phyloP scores from a whole-genome alignment of 2,797 vertebrate genomes.

The Neosilurus mollespiculum region DNA sequence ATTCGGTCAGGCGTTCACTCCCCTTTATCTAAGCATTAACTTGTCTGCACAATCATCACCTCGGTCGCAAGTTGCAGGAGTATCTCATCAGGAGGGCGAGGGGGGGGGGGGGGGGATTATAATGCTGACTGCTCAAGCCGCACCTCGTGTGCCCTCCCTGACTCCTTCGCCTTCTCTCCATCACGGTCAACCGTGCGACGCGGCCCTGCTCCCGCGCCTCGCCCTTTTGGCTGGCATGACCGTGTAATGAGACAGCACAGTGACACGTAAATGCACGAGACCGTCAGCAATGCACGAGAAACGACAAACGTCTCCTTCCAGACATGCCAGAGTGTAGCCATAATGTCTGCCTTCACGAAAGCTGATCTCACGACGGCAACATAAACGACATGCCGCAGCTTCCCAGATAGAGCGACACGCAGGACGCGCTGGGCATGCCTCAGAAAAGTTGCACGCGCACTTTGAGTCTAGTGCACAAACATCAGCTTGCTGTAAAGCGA shows the following conservation, averaged over 20 bases:
- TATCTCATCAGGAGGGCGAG: constrained; percentile 59
- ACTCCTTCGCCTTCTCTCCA: constrained; percentile 22
- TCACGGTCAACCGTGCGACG: constrained; percentile 23
- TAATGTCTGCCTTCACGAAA: constrained; percentile 7
- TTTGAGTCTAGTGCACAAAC: neutral
- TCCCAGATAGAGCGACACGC: neutral
- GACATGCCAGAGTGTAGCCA: neutral
- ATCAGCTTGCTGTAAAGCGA: neutral
- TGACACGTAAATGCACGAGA: constrained; percentile 30
- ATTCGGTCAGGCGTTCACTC: constrained; percentile 29
- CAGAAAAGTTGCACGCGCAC: neutral
- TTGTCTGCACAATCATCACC: constrained; percentile 71
- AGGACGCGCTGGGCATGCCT: neutral
- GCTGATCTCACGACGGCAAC: neutral
- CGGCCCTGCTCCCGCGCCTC: constrained; percentile 23
- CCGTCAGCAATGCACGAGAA: constrained; percentile 17
- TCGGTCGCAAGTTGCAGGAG: constrained; percentile 67
- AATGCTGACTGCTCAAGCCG: constrained; percentile 51
- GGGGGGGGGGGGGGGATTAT: constrained; percentile 50
- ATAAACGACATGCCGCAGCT: neutral
- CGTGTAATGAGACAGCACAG: constrained; percentile 49
- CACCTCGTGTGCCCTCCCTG: constrained; percentile 38
- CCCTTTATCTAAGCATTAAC: constrained; percentile 47
- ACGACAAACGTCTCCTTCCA: constrained; percentile 2
- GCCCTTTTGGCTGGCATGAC: constrained; percentile 56